Conservation (phyloP, 2,113 vertebrate species). For the Xiphophorus maculatus region DNA sequence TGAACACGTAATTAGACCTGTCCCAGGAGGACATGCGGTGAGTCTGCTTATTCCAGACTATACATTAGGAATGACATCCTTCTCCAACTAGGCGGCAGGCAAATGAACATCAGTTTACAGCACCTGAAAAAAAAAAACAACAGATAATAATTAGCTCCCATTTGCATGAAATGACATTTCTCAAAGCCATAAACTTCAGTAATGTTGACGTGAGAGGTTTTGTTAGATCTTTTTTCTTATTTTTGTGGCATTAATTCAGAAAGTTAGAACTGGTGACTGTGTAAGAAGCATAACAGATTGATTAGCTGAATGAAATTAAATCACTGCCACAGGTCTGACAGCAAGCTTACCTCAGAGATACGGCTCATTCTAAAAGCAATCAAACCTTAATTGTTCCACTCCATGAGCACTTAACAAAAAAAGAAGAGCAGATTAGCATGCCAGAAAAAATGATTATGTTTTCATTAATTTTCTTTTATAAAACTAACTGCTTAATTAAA, state of each 20-base stretch:
- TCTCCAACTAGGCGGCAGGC: constrained; percentile 46
- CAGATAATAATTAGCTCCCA: constrained; percentile 44
- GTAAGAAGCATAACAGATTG: constrained; percentile 69
- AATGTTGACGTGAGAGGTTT: constrained; percentile 33
- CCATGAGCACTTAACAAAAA: constrained; percentile 71
- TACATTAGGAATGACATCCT: constrained; percentile 75
- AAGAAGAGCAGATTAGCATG: constrained; percentile 71
- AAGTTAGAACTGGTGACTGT: constrained; percentile 27
- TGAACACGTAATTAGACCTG: constrained; percentile 78
- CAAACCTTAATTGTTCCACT: constrained; percentile 81
- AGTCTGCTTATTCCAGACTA: constrained; percentile 72
- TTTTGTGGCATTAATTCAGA: constrained; percentile 3
- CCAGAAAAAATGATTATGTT: constrained; percentile 74
- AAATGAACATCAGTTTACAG: constrained; percentile 50
- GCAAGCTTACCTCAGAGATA: constrained; percentile 77
- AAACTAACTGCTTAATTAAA: constrained; percentile 81
- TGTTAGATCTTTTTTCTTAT: constrained; percentile 11
- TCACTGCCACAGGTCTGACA: constrained; percentile 76
- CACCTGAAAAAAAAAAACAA: not conserved
- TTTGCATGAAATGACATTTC: constrained; percentile 45
- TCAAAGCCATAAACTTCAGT: constrained; percentile 20
- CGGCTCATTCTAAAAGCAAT: constrained; percentile 78
- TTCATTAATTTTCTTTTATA: constrained; percentile 78
- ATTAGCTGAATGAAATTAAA: constrained; percentile 77
- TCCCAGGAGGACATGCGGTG: constrained; percentile 72